A percentile compares a stretch with the other conserved stretches of the same genome.
Evolutionary conservation across 2,113 vertebrate genomes (phyloP).

Genomic region (Chlorocebus sabaeus): DNA sequence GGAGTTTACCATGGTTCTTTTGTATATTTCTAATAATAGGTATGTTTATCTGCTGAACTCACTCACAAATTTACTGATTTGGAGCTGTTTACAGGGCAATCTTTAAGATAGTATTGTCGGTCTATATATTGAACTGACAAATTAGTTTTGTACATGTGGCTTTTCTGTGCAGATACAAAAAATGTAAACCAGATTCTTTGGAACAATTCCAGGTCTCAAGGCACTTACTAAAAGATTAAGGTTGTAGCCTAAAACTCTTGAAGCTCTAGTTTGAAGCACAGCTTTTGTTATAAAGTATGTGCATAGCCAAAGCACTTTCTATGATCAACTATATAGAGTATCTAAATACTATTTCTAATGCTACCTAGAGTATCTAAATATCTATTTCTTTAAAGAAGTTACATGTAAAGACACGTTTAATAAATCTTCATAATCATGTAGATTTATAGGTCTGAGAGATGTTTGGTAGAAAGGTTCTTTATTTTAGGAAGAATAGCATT

Average conservation of each 20-base stretch:
- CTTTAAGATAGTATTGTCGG: neutral
- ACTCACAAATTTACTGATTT: neutral
- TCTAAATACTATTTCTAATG: neutral
- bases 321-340: neutral
- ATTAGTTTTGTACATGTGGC: neutral
- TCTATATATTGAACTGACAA: neutral
- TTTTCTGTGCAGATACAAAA: neutral
- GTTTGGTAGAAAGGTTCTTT: neutral
- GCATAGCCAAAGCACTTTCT: neutral
- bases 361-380: neutral
- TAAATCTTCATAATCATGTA: neutral
- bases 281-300: neutral
- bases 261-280: neutral
- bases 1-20: slow-evolving; percentile 61
- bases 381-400: neutral
- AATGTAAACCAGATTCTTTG: neutral
- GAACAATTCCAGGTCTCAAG: neutral
- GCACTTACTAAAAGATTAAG: neutral
- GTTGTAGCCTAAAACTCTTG: neutral
- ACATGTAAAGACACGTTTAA: neutral
- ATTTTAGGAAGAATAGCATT: neutral
- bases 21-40: slow-evolving; percentile 50
- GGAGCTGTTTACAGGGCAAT: neutral
- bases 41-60: neutral
- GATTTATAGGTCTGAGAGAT: neutral